A percentile compares a stretch with the other conserved stretches of the same genome.
These are phyloP conservation scores for Tetranychus urticae DNA, from an alignment of 1,140 invertebrate genomes.

Conservation along the genomic window DNA sequence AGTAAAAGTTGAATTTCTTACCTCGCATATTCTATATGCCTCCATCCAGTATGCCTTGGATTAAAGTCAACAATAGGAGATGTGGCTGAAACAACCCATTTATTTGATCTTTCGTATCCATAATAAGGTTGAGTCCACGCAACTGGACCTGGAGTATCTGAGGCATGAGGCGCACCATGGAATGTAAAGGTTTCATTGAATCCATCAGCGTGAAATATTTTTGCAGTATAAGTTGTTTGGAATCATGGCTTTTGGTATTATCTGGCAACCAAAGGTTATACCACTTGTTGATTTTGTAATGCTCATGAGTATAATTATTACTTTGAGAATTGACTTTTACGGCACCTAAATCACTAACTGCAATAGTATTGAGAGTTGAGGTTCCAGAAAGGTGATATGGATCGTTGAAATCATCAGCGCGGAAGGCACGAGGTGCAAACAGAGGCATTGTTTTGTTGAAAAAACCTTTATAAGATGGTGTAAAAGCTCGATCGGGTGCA, in stretches of 20 bases:
- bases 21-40: constrained; percentile 85
- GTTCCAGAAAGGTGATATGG: constrained; percentile 72
- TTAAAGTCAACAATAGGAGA: constrained; percentile 85
- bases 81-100: constrained; percentile 79
- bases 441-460: constrained; percentile 88
- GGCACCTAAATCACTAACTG: constrained; percentile 44
- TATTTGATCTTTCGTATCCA: constrained; percentile 81
- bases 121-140: constrained; percentile 86
- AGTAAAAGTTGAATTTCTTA: constrained; percentile 26
- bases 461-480: constrained; percentile 77
- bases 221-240: constrained; percentile 49
- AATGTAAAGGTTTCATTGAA: constrained; percentile 87
- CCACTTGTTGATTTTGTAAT: constrained; percentile 84
- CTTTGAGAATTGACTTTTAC: constrained; percentile 43
- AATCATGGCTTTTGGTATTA: constrained; percentile 47
- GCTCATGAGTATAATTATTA: constrained; percentile 66
- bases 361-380: constrained; percentile 59
- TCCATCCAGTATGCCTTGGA: constrained; percentile 73
- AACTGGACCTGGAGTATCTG: constrained; percentile 66
- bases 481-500: constrained; percentile 75
- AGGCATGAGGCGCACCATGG: constrained; percentile 58
- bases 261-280: constrained; percentile 59
- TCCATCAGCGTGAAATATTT: constrained; percentile 76
- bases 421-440: constrained; percentile 66
- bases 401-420: constrained; percentile 78